Conservation (phyloP, 1,140 invertebrate species). For the Drosophila pseudoobscura region DNA sequence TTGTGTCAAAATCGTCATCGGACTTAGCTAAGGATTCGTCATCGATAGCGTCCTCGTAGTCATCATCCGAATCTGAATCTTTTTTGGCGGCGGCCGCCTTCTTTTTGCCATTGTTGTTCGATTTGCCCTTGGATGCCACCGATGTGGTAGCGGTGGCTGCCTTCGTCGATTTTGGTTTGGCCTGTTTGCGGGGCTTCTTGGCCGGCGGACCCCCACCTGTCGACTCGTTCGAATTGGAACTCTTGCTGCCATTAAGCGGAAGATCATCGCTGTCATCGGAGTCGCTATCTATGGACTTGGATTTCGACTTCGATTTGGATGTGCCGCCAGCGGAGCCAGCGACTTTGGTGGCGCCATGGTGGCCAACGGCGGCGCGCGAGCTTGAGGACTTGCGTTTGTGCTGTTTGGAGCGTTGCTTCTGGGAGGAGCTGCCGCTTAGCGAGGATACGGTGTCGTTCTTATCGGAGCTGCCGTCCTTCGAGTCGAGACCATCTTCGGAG, state of each 20-base stretch:
- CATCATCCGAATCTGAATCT: too few species aligned
- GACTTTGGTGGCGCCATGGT: too few species aligned
- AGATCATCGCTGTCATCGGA: slow-evolving; percentile 56
- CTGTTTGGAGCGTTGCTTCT: slow-evolving; percentile 4
- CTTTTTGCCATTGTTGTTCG: slow-evolving; percentile 42
- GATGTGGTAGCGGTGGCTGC: slow-evolving; percentile 7
- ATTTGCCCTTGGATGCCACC: too few species aligned
- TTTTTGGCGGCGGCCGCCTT: neutral
- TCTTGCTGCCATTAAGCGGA: slow-evolving; percentile 58
- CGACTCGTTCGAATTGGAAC: slow-evolving; percentile 19
- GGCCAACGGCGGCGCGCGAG: neutral
- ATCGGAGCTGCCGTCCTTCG: neutral
- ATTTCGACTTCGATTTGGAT: slow-evolving; percentile 20
- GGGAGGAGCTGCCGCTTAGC: neutral
- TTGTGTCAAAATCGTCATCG: slow-evolving; percentile 1
- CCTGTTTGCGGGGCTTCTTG: slow-evolving; percentile 48
- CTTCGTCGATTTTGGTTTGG: slow-evolving; percentile 36
- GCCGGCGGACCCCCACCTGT: neutral
- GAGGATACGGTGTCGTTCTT: slow-evolving; percentile 22
- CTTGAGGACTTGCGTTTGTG: slow-evolving; percentile 1
- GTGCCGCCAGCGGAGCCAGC: too few species aligned
- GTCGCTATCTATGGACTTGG: slow-evolving; percentile 12
- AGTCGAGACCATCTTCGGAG: slow-evolving; percentile 34
- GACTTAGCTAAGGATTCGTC: slow-evolving; percentile 12
- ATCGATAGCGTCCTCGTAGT: slow-evolving; percentile 5